Percentiles rank a stretch among this genome's conserved stretches.
These are phyloP conservation scores for Pinna nobilis DNA, from an alignment of 1,140 invertebrate species.

Conservation along the genomic window DNA sequence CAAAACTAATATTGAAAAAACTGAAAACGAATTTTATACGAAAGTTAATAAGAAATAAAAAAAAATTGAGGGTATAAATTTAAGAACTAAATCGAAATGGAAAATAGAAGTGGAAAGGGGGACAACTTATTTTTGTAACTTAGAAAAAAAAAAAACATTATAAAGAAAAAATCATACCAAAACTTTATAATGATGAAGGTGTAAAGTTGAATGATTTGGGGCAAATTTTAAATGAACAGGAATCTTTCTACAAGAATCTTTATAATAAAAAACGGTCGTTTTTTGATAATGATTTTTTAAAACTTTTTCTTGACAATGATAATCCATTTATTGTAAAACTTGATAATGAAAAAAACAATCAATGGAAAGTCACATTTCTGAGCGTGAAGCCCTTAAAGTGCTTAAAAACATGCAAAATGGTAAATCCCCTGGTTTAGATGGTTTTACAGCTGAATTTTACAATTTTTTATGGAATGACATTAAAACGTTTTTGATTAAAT, in stretches of 20 bases:
- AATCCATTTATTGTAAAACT: slow-evolving; percentile 12
- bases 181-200: slow-evolving; percentile 1
- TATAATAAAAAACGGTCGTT: not conserved
- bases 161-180: slow-evolving; percentile 12
- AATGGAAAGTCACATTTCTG: slow-evolving; percentile 11
- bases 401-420: slow-evolving; percentile 27
- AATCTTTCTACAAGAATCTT: slow-evolving; percentile 7
- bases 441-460: slow-evolving; percentile 4
- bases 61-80: slow-evolving; percentile 22
- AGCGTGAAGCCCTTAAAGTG: not conserved
- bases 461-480: slow-evolving; percentile 22
- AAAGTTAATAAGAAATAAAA: slow-evolving; percentile 1
- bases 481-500: not conserved
- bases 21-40: slow-evolving; percentile 18
- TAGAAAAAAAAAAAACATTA: slow-evolving; percentile 27
- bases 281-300: not conserved
- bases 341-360: not conserved
- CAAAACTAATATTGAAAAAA: not conserved
- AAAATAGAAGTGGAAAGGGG: slow-evolving; percentile 25
- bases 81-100: slow-evolving; percentile 21
- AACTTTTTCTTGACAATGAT: not conserved
- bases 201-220: not conserved
- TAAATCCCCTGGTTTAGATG: slow-evolving; percentile 15
- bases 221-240: slow-evolving; percentile 8
- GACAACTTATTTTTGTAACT: slow-evolving; percentile 26